Evolutionary conservation across 2,113 vertebrate genomes (phyloP), one percentile per base, ranked within the genome.

Genomic region (Eudyptes chrysolophus): DNA sequence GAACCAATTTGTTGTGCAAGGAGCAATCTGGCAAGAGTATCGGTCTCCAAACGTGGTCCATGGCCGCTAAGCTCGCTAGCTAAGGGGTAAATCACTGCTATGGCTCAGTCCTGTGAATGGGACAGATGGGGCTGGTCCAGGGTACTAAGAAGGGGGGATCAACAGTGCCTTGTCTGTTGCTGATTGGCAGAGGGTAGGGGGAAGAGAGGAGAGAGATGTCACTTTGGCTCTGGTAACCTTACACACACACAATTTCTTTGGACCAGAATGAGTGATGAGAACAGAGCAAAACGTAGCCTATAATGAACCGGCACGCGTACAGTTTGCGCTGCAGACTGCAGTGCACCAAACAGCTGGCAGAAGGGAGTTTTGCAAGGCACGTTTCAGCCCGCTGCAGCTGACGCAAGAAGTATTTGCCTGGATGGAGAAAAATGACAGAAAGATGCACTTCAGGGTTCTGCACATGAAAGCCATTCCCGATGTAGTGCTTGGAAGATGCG

Each of bases 211-310:
- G 62, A 51, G 22, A 72, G 57, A 5, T 64, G 22, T 4, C 30
- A 10, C 22, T 72, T 89, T 36, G 0, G 2, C 16, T 55, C 10
- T n/a, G 27, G 17, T n/a, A 40, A 46, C 34, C 36, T 77, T 21
- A 11, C 1, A 10, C 24, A 26, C 9, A 32, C 16, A 32, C 0
- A 13, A 9, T 52, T 60, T 64, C 14, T 66, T 25, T 40, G 44
- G 69, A 48, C 24, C 6, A 4, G 48, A 66, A 26, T 17, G 12
- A 52, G 38, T 20, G 26, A 60, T 29, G 29, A 55, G 48, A 36
- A 79, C 10, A 19, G 52, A 72, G 10, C 2, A 49, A 42, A 55
- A 52, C 0, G 0, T 36, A 10, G 36, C 13, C 32, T 52, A 0
- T 14, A 21, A 30, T 13, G 52, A 51, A 36, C 38, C 1, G 8